Percentiles rank a stretch among this genome's conserved stretches.
phyloP scores from a whole-genome alignment of 2,888 invertebrate genomes.

The Pyrocoelia pectoralis region DNA sequence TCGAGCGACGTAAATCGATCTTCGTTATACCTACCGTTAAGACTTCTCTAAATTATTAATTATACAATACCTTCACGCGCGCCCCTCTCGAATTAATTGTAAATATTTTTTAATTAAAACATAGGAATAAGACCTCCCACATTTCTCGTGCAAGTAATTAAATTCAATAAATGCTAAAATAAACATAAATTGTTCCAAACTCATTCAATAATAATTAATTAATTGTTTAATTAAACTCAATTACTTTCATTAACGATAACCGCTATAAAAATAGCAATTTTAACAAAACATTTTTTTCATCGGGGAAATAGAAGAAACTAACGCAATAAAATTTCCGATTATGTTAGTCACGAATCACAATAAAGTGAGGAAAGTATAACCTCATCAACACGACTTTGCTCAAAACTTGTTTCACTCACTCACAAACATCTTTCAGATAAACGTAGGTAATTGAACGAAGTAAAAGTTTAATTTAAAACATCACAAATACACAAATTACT shows the following conservation, averaged over 20 bases:
- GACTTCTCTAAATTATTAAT: background rate
- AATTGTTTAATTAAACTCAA: slow-evolving; percentile 14
- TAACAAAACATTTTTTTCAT: slow-evolving; percentile 5
- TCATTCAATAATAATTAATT: slow-evolving; percentile 12
- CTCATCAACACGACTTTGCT: too few relatives aligned
- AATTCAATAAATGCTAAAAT: slow-evolving; percentile 14
- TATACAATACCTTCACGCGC: background rate
- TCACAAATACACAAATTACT: too few relatives aligned
- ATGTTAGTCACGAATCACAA: background rate
- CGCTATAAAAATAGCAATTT: background rate
- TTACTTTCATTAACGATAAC: slow-evolving; percentile 10
- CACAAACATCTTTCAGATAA: too few relatives aligned
- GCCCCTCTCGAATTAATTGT: background rate
- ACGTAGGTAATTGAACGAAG: too few relatives aligned
- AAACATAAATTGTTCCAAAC: slow-evolving; percentile 11
- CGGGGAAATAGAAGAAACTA: background rate
- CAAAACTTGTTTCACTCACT: too few relatives aligned
- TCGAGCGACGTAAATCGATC: slow-evolving; percentile 35
- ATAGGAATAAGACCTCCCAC: slow-evolving; percentile 5
- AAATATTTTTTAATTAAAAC: slow-evolving; percentile 13
- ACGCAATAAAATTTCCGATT: background rate
- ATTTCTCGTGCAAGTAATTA: slow-evolving; percentile 12
- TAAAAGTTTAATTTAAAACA: too few relatives aligned
- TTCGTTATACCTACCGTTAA: background rate
- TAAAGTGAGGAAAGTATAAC: too few relatives aligned